phyloP scores from a whole-genome alignment of 2,113 vertebrate species.

The Megaceryle maxima region DNA sequence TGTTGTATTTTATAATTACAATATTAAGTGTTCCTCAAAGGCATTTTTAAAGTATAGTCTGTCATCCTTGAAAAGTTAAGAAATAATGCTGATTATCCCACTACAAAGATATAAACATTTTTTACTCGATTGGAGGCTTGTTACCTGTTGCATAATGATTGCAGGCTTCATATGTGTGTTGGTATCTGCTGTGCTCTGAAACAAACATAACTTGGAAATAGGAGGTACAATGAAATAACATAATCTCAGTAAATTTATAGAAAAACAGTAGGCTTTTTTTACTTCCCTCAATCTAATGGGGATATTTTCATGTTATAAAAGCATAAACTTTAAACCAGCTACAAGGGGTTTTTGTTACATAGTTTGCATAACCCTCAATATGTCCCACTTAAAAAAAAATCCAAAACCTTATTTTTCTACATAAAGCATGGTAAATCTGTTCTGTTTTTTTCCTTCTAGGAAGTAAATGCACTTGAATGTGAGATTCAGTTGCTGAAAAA shows the following conservation, averaged over 20 bases:
- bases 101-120: neutral
- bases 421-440: neutral
- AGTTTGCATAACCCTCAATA: neutral
- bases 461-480: conserved; percentile 97
- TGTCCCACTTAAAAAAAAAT: neutral
- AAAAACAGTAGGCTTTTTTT: neutral
- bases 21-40: neutral
- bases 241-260: neutral
- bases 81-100: neutral
- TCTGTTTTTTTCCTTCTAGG: conserved; percentile 71
- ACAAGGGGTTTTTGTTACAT: neutral
- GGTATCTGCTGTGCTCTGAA: neutral
- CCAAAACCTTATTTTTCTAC: neutral
- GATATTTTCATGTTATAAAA: neutral
- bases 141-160: neutral
- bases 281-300: neutral
- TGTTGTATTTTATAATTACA: neutral
- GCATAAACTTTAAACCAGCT: neutral
- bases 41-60: neutral
- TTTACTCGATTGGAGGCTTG: neutral
- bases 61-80: neutral
- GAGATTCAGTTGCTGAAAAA: conserved; percentile 99
- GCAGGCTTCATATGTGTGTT: neutral
- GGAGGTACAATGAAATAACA: neutral
- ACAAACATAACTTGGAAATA: neutral